Percentiles rank a stretch among this genome's conserved stretches.
These are phyloP conservation scores for Lasiurus borealis DNA, from an alignment of 2,113 vertebrate species.

Conservation along the genomic window DNA sequence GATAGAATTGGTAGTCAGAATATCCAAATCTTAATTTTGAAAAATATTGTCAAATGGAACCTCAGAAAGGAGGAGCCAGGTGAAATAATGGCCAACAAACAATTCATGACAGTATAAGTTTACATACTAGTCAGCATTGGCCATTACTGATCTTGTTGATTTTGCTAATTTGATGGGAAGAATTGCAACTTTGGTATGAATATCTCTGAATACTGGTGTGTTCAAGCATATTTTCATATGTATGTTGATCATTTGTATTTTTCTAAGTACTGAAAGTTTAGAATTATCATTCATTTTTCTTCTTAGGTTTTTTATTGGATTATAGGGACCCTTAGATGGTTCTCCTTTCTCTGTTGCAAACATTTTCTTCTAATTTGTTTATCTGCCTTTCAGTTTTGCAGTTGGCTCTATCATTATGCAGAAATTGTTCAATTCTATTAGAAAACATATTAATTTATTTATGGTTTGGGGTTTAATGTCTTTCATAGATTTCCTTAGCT, in stretches of 20 bases:
- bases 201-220: background rate
- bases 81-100: background rate
- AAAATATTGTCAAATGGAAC: background rate
- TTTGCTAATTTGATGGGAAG: background rate
- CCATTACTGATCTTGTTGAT: background rate
- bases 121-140: background rate
- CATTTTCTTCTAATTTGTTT: background rate
- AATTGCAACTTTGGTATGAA: background rate
- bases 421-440: slow-evolving; percentile 10
- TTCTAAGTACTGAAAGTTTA: background rate
- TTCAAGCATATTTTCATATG: background rate
- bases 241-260: background rate
- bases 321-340: background rate
- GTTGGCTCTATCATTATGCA: background rate
- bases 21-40: background rate
- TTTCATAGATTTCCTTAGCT: background rate
- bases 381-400: background rate
- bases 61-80: background rate
- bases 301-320: background rate
- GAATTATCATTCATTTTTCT: background rate
- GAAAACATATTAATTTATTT: background rate
- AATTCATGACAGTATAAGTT: background rate
- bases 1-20: background rate
- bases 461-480: background rate
- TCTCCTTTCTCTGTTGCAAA: background rate